Evolutionary conservation across 2,113 vertebrate species (phyloP), one percentile per base, ranked within the genome.

Genomic region (Equus quagga): DNA sequence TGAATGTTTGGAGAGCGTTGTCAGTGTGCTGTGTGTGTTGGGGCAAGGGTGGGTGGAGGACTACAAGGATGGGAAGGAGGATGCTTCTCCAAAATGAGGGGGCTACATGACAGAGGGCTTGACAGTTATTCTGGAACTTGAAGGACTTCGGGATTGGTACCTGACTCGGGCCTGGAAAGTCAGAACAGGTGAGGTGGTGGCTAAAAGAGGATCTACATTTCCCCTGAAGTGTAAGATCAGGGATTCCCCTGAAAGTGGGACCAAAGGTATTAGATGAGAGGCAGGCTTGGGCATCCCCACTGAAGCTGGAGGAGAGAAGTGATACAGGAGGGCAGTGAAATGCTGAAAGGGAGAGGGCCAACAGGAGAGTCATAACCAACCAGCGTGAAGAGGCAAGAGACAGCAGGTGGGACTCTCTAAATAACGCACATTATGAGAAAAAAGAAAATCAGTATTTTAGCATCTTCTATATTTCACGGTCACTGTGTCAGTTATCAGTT

Each of bases 31-130:
- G 26, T 65, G 13, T 44, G 13, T 31, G 4, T 8, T 11, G 2
- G 6, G 18, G 12, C 5, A 8, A 15, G 6, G 11, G 12, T 9
- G 13, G 33, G 6, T 24, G 31, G 2, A 0, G 12, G 23, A 8
- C 13, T 44, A 67, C 2, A 58, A 56, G 26, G 18, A 87, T 31
- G 26, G 19, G 84, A 93, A 73, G 33, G 51, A 79, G 23, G 14
- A 21, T 58, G 13, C 9, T 46, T 76, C 36, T 92, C 44, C 7
- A 72, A 92, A 44, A 36, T 76, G 19, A 78, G 21, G 15, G 23
- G 0, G 1, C 2, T 79, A 85, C 10, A 60, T 36, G 19, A 26
- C 31, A 72, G 24, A n/a, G 17, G 46, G 3, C 7, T 73, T 94
- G 6, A 51, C 8, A 56, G 15, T 9, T 49, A 70, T 70, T 87